These are phyloP conservation scores for Listronotus bonariensis DNA, from an alignment of 1,140 invertebrate genomes.

Conservation along the genomic window DNA sequence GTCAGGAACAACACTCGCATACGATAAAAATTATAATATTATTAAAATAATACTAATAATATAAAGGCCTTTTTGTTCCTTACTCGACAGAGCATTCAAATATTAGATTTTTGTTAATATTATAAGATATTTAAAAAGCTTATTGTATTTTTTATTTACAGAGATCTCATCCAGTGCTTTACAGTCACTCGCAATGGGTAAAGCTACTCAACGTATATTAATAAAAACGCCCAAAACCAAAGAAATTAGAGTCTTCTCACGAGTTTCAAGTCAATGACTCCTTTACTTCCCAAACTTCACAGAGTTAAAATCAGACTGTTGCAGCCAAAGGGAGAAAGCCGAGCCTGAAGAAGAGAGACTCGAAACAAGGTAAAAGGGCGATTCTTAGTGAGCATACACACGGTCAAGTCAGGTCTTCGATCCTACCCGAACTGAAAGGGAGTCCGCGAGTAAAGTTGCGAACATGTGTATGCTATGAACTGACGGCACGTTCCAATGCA, in stretches of 20 bases:
- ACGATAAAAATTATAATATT: no score
- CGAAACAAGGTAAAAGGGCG: constrained; percentile 86
- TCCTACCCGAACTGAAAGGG: no score
- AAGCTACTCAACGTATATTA: constrained; percentile 94
- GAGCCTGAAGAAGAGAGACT: constrained; percentile 97
- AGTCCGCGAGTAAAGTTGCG: no score
- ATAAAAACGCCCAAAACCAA: constrained; percentile 94
- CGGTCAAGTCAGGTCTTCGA: no score
- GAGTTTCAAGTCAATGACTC: constrained; percentile 96
- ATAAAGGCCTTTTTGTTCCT: no score
- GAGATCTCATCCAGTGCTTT: constrained; percentile 77
- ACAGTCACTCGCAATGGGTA: constrained; percentile 97
- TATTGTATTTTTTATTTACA: constrained; percentile 9
- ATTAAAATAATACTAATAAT: no score
- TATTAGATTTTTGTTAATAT: no score
- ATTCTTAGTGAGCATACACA: not conserved
- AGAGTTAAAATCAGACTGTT: constrained; percentile 92
- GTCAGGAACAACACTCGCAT: no score
- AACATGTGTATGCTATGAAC: no score
- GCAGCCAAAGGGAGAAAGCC: constrained; percentile 96
- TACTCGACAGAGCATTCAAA: no score
- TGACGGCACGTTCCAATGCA: no score
- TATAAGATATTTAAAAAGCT: no score
- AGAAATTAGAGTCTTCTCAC: constrained; percentile 91
- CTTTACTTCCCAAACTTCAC: constrained; percentile 96